Percentiles rank a stretch among this genome's conserved stretches.
phyloP scores from a whole-genome alignment of 2,888 invertebrate species.

The Acleris laterana region DNA sequence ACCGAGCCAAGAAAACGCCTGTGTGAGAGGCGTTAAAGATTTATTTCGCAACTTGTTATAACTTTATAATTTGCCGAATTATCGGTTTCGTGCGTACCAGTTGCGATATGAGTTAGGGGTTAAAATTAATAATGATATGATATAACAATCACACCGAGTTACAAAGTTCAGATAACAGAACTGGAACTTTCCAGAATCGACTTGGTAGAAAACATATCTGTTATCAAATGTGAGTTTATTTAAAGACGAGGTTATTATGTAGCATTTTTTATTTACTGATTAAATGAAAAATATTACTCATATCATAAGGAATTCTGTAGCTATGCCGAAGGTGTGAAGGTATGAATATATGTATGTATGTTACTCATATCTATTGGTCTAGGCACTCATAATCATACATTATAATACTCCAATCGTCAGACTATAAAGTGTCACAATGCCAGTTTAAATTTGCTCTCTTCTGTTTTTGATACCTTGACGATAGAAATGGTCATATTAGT shows the following conservation, averaged over 20 bases:
- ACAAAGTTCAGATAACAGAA: slow-evolving; percentile 11
- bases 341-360: too few species aligned
- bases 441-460: too few species aligned
- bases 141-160: slow-evolving; percentile 3
- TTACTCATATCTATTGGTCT: too few species aligned
- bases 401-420: too few species aligned
- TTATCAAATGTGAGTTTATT: not conserved
- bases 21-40: slow-evolving; percentile 64
- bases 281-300: too few species aligned
- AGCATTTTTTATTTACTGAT: too few species aligned
- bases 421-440: too few species aligned
- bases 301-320: too few species aligned
- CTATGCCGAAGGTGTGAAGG: too few species aligned
- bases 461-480: too few species aligned
- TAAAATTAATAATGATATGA: slow-evolving; percentile 31
- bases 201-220: not conserved
- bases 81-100: slow-evolving; percentile 35
- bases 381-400: too few species aligned
- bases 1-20: slow-evolving; percentile 51
- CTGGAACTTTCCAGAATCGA: not conserved
- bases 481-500: too few species aligned
- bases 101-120: slow-evolving; percentile 16
- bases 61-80: slow-evolving; percentile 78
- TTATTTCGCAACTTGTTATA: slow-evolving; percentile 79
- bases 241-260: not conserved